Conservation (phyloP, 2,888 invertebrate genomes). For the Anarsia innoxiella region DNA sequence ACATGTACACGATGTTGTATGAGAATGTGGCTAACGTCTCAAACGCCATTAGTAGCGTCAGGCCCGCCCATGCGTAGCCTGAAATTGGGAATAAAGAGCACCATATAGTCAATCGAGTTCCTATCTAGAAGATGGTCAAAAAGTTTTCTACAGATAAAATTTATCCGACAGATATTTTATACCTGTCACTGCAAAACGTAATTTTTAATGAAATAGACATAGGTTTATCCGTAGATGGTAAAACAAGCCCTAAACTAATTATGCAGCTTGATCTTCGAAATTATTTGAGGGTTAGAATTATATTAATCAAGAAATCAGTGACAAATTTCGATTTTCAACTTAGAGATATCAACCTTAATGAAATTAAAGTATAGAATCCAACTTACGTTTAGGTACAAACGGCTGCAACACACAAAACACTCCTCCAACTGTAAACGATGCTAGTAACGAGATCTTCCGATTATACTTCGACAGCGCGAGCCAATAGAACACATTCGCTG, state of each 20-base stretch:
- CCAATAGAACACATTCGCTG: constrained; percentile 63
- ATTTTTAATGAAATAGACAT: too few relatives aligned
- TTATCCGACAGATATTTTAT: too few relatives aligned
- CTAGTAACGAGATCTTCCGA: constrained; percentile 47
- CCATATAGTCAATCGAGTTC: background rate
- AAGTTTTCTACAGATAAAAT: background rate
- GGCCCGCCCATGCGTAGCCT: constrained; percentile 56
- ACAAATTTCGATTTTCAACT: background rate
- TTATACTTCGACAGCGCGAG: constrained; percentile 55
- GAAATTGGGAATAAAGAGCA: constrained; percentile 10
- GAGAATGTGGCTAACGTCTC: constrained; percentile 81
- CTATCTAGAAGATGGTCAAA: background rate
- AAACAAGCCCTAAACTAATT: too few relatives aligned
- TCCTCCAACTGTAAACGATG: constrained; percentile 55
- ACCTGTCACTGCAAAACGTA: too few relatives aligned
- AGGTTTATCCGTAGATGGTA: too few relatives aligned
- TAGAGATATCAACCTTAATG: background rate
- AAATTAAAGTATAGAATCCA: too few relatives aligned
- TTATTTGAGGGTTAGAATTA: too few relatives aligned
- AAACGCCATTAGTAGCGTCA: constrained; percentile 74
- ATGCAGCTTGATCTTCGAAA: too few relatives aligned
- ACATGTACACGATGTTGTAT: constrained; percentile 80
- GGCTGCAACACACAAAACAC: constrained; percentile 58
- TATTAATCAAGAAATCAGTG: too few relatives aligned
- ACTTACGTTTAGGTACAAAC: constrained; percentile 53